Base-by-base conservation (phyloP, 92 coral and sea anemone species). In the Anthopleura xanthogrammica region DNA sequence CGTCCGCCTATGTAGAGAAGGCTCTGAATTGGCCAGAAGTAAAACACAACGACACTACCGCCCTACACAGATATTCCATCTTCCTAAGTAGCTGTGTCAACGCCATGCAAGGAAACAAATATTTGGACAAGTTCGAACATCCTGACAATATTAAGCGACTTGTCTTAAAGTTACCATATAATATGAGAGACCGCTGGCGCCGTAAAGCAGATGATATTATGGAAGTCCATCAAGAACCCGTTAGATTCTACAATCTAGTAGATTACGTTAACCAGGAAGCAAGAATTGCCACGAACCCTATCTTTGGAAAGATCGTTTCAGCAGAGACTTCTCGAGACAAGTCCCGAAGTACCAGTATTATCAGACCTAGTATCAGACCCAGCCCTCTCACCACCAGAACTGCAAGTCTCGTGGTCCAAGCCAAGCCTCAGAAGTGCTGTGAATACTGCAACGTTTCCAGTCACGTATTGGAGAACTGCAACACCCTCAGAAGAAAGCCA, bases 121-220 rank as follows among this genome's bases (percentile, higher is more conserved):
- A 82, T 62, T 60, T 86, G 78, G 72, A 82, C 46, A 90, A 90
- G 82, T 74, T 90, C 39, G 93, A 86, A 19, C 83, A 90, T 13
- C 93, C 86, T 0, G 90, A 90, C 16, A 86, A 79, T 71, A 78
- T 82, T 9, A 42, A 78, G 29, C 77, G 55, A 80, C 29, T 90
- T 2, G 72, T 89, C 0, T 17, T 77, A 39, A 85, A 82, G 68
- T 56, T 89, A 4, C 89, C 87, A 7, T 85, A 75, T 62, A 76
- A 52, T 22, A 74, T 65, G 86, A 80, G 92, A 55, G 83, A 70
- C 40, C 85, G 86, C 29, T 85, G 88, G 86, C 88, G 86, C 8
- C 85, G 87, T 39, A 14, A 6, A 39, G 92, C 72, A n/a, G 76
- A 89, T 48, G 84, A 77, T 24, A 77, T 81, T 17, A 68, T 74